Evolutionary conservation across 2,113 vertebrate genomes (phyloP), one percentile per base, ranked within the genome.

Genomic region (Alethe diademata): DNA sequence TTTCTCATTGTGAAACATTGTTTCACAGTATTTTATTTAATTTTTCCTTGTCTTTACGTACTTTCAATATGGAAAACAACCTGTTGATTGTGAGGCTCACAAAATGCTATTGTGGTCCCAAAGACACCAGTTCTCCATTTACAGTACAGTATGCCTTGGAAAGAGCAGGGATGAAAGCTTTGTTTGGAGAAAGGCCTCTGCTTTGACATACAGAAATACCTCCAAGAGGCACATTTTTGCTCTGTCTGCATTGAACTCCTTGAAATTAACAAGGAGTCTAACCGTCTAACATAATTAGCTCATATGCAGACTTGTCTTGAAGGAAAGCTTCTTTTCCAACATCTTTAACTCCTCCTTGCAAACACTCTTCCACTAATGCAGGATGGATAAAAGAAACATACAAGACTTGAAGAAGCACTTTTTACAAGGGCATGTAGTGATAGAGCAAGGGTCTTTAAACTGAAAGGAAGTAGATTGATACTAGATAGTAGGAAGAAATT

Each of bases 91-190:
- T 38, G 54, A 70, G 23, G 58, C 10, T 66, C 47, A 48, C 45
- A 65, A 82, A 92, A 85, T 20, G 22, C 40, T 28, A 19, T 1
- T 19, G 8, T 18, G 29, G n/a, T 36, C 58, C 25, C 50, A 38
- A 51, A 67, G n/a, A 48, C 42, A 60, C 26, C 0, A 0, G 64
- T 47, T 91, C n/a, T 80, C 53, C 1, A 1, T 58, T 71, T 22
- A 66, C 47, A 62, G 20, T 8, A 54, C 51, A 20, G 19, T 40
- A 47, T 20, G 31, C 26, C 69, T 71, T 66, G n/a, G 28, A 48
- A 88, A 88, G 26, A 57, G 28, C 62, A 76, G 35, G 8, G 18
- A 82, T 28, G 4, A 67, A 82, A 78, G 36, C 60, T 56, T 53
- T 18, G 26, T 65, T 36, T 89, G 36, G 8, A 78, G 62, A 61